A percentile compares a stretch with the other conserved stretches of the same genome.
phyloP scores from a whole-genome alignment of 2,113 vertebrate genomes.

The Dolichallabes microphthalmus region DNA sequence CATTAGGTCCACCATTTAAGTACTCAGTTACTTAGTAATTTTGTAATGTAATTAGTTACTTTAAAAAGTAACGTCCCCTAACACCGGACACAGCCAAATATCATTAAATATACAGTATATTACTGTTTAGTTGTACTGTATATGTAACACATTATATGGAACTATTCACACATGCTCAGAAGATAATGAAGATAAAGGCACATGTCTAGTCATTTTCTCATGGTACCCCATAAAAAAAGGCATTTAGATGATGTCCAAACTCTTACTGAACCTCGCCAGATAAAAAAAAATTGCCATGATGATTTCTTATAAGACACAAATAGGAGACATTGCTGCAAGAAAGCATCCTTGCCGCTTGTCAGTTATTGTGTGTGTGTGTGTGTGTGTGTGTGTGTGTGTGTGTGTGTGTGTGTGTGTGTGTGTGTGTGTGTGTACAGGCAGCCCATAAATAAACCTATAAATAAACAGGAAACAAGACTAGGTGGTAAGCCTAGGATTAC shows the following conservation, averaged over 20 bases:
- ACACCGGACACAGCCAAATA: neutral
- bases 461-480: neutral
- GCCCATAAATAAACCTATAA: neutral
- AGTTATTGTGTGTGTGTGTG: neutral
- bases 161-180: slow-evolving; percentile 24
- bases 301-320: neutral
- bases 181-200: slow-evolving; percentile 33
- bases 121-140: slow-evolving; percentile 20
- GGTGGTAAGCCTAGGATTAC: neutral
- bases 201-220: slow-evolving; percentile 16
- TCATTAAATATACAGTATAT: slow-evolving; percentile 44
- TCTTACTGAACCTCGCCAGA: neutral
- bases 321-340: neutral
- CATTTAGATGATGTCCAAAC: slow-evolving; percentile 12
- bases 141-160: slow-evolving; percentile 27
- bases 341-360: neutral
- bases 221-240: neutral
- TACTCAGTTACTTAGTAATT: too few species aligned
- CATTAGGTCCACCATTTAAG: too few species aligned
- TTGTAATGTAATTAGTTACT: too few species aligned
- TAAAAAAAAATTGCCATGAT: neutral
- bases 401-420: too few species aligned
- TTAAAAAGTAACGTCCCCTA: too few species aligned
- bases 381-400: too few species aligned
- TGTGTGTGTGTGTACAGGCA: neutral